Evolutionary conservation across 2,797 vertebrate genomes (phyloP).

Genomic region (Schizopygopsis malacanthus): DNA sequence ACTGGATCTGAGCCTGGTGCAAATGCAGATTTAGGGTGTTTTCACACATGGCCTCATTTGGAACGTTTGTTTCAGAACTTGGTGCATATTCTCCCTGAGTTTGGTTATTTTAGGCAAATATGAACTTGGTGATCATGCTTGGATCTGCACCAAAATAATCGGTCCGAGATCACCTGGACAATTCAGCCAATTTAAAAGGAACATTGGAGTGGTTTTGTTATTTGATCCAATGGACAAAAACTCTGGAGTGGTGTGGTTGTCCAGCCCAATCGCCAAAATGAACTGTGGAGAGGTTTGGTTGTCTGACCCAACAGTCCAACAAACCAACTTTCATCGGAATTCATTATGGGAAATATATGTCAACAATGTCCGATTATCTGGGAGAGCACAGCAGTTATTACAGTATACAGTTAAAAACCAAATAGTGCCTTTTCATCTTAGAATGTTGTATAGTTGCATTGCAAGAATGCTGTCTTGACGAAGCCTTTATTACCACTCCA

Average conservation of each 20-base stretch:
- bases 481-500: background rate
- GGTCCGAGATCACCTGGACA: background rate
- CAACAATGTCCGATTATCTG: background rate
- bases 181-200: background rate
- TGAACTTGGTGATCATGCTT: too few species aligned
- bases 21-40: background rate
- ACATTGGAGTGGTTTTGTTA: background rate
- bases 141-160: background rate
- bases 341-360: background rate
- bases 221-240: background rate
- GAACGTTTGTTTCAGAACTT: background rate
- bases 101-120: background rate
- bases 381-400: too few species aligned
- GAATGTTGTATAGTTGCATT: background rate
- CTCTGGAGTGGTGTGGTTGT: background rate
- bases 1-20: slow-evolving; percentile 2
- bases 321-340: background rate
- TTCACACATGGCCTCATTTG: background rate
- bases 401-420: background rate
- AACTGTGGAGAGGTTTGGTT: background rate
- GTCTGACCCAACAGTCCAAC: background rate
- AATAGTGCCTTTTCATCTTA: background rate
- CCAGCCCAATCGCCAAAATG: too few species aligned
- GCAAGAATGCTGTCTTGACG: background rate
- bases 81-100: background rate